Evolutionary conservation across 2,797 vertebrate species (phyloP).

Genomic region (Crenuchus spilurus): DNA sequence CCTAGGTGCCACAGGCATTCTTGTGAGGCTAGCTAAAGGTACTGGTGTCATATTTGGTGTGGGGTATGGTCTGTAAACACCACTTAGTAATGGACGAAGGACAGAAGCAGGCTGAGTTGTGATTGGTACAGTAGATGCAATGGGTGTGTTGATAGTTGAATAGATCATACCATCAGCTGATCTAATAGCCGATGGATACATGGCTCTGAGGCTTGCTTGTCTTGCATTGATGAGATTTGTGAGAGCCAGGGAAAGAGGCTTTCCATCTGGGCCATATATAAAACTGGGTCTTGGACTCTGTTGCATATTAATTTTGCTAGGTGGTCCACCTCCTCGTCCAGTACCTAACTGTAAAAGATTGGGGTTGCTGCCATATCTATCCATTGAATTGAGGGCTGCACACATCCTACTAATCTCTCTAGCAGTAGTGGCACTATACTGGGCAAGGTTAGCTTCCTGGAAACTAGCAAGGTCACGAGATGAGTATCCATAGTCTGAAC

Average conservation of each 20-base stretch:
- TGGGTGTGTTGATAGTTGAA: slow-evolving; percentile 98
- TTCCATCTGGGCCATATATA: slow-evolving; percentile 87
- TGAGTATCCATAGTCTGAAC: slow-evolving; percentile 91
- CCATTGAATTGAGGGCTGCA: slow-evolving; percentile 96
- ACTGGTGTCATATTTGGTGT: slow-evolving; percentile 85
- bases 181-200: slow-evolving; percentile 91
- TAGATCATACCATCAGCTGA: slow-evolving; percentile 98
- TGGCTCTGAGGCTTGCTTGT: slow-evolving; percentile 85
- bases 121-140: slow-evolving; percentile 96
- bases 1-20: slow-evolving; percentile 85
- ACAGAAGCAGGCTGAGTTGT: slow-evolving; percentile 95
- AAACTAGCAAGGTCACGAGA: slow-evolving; percentile 87
- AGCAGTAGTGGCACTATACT: slow-evolving; percentile 97
- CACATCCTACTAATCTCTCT: slow-evolving; percentile 99
- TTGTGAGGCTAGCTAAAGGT: slow-evolving; percentile 87
- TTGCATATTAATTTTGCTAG: slow-evolving; percentile 70
- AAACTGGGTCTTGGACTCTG: slow-evolving; percentile 83
- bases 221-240: slow-evolving; percentile 85
- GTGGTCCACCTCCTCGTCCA: slow-evolving; percentile 71
- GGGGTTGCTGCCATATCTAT: slow-evolving; percentile 86
- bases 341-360: slow-evolving; percentile 87
- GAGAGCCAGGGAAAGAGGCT: slow-evolving; percentile 80
- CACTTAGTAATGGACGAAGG: slow-evolving; percentile 86
- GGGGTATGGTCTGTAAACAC: slow-evolving; percentile 86
- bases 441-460: slow-evolving; percentile 95